phyloP scores from a whole-genome alignment of 1,140 invertebrate species.

The Caenorhabditis elegans region WBcel235 BX284606.5:9727501-9728000 shows the following conservation, averaged over 20 bases:
- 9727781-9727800: constrained; percentile 79
- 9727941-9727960: not conserved
- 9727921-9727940: constrained; percentile 17
- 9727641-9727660: constrained; percentile 44
- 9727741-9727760: constrained; percentile 26
- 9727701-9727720: constrained; percentile 44
- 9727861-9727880: not conserved
- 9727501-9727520: constrained; percentile 19
- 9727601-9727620: no score
- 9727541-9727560: no score
- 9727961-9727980: not conserved
- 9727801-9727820: constrained; percentile 82
- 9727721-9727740: constrained; percentile 42
- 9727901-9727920: not conserved
- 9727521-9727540: not conserved
- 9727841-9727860: not conserved
- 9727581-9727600: no score
- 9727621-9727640: no score
- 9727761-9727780: constrained; percentile 74
- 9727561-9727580: no score
- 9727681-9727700: constrained; percentile 35
- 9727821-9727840: constrained; percentile 59
- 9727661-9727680: constrained; percentile 22
- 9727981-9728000: constrained; percentile 52
- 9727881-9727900: not conserved